These are phyloP conservation scores for Electrona antarctica DNA, from an alignment of 2,113 vertebrate species.

Conservation along the genomic window DNA sequence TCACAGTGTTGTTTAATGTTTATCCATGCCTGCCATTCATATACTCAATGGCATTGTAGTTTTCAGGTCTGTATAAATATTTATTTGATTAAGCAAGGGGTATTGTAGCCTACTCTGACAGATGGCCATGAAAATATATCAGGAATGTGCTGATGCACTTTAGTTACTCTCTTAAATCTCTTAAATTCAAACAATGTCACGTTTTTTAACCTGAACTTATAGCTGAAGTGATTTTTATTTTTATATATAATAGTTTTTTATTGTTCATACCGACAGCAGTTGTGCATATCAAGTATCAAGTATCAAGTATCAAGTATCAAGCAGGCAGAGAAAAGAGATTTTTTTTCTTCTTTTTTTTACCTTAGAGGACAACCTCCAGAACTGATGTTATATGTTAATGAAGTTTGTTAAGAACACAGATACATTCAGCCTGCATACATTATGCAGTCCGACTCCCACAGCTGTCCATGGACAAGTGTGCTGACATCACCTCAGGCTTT, in stretches of 20 bases:
- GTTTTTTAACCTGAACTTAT: constrained; percentile 16
- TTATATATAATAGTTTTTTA: too few species aligned
- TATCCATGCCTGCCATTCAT: neutral
- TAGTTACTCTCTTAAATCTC: neutral
- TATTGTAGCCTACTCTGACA: neutral
- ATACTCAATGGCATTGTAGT: constrained; percentile 13
- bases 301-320: too few species aligned
- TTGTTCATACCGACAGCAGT: too few species aligned
- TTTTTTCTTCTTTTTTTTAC: too few species aligned
- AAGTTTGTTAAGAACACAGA: constrained; percentile 21
- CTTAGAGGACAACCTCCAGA: too few species aligned
- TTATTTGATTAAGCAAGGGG: too few species aligned
- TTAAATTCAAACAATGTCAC: constrained; percentile 1
- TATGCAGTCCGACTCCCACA: constrained; percentile 69
- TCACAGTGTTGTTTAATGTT: neutral
- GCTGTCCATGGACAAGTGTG: constrained; percentile 59
- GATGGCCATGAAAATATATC: constrained; percentile 27
- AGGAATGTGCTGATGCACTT: neutral
- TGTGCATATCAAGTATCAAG: too few species aligned
- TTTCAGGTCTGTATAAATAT: constrained; percentile 27
- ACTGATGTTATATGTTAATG: too few species aligned
- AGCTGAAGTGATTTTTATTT: constrained; percentile 1
- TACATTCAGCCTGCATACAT: constrained; percentile 62
- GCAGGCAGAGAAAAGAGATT: too few species aligned
- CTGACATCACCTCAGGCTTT: constrained; percentile 61